Percentiles rank a stretch among this genome's conserved stretches.
Conservation (phyloP, 1,140 invertebrate genomes). For the Notospermus geniculatus region DNA sequence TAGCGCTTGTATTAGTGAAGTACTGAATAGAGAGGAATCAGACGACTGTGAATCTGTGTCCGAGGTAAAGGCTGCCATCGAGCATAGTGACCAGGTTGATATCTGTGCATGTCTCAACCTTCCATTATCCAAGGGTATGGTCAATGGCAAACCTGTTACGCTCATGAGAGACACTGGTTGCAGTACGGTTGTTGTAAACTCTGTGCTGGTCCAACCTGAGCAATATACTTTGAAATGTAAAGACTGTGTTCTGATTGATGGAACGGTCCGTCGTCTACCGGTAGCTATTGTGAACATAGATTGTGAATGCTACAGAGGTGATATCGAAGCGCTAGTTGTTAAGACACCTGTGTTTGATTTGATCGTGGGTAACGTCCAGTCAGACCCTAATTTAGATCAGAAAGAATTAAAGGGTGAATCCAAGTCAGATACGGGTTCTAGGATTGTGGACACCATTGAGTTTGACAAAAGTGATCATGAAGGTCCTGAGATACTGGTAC, state of each 20-base stretch:
- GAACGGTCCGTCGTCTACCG: background rate
- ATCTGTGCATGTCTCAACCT: too few relatives aligned
- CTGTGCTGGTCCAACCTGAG: background rate
- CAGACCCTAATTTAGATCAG: background rate
- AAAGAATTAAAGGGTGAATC: background rate
- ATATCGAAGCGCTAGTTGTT: slow-evolving; percentile 10
- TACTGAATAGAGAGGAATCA: too few relatives aligned
- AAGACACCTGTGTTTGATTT: slow-evolving; percentile 12
- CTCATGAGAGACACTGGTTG: slow-evolving; percentile 5
- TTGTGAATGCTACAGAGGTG: slow-evolving; percentile 6
- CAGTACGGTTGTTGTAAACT: background rate
- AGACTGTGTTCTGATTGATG: slow-evolving; percentile 11
- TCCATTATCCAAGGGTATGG: background rate
- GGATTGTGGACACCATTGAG: too few relatives aligned
- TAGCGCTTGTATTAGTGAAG: too few relatives aligned
- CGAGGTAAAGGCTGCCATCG: too few relatives aligned
- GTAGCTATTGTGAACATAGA: slow-evolving; percentile 13
- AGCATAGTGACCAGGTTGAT: too few relatives aligned
- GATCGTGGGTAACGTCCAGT: slow-evolving; percentile 3
- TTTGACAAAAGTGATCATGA: too few relatives aligned
- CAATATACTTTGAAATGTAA: background rate
- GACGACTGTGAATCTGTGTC: too few relatives aligned
- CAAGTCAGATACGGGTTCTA: too few relatives aligned
- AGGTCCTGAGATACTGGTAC: too few relatives aligned
- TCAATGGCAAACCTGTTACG: background rate